Percentiles rank a stretch among this genome's conserved stretches.
Evolutionary conservation across 2,113 vertebrate genomes (phyloP).

Genomic region (Alligator sinensis): DNA sequence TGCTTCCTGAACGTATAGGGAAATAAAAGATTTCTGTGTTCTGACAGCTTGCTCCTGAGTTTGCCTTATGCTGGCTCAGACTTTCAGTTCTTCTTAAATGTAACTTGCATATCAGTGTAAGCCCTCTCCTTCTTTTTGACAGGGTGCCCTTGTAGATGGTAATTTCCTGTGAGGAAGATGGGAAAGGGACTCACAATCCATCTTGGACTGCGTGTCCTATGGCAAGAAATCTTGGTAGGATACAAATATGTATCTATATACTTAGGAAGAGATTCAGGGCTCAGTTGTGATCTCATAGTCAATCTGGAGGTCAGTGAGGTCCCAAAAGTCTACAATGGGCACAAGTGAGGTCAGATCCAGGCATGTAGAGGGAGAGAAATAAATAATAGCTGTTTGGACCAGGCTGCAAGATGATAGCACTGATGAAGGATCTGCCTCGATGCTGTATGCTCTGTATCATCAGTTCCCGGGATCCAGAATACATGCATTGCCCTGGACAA

Average conservation of each 20-base stretch:
- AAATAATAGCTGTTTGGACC: neutral
- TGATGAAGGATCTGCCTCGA: neutral
- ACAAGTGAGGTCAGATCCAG: neutral
- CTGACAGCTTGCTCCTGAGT: conserved; percentile 66
- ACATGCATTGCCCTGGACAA: neutral
- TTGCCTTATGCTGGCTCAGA: conserved; percentile 63
- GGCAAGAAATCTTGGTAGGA: conserved; percentile 36
- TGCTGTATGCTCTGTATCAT: neutral
- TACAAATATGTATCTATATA: conserved; percentile 46
- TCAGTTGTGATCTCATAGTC: neutral
- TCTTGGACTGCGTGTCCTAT: conserved; percentile 23
- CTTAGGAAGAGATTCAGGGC: neutral
- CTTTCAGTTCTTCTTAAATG: conserved; percentile 73
- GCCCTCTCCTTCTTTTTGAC: conserved; percentile 59
- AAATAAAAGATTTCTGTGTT: conserved; percentile 69
- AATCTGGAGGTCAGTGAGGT: neutral
- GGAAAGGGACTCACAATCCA: conserved; percentile 44
- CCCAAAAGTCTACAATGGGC: neutral
- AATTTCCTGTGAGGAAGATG: conserved; percentile 43
- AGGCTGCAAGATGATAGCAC: neutral
- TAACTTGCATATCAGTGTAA: conserved; percentile 68
- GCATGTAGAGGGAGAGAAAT: neutral
- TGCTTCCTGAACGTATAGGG: conserved; percentile 62
- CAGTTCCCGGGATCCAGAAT: conserved; percentile 4
- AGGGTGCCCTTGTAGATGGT: conserved; percentile 75